These are phyloP conservation scores for Euwallacea similis DNA, from an alignment of 1,140 invertebrate genomes.

Conservation along the genomic window DNA sequence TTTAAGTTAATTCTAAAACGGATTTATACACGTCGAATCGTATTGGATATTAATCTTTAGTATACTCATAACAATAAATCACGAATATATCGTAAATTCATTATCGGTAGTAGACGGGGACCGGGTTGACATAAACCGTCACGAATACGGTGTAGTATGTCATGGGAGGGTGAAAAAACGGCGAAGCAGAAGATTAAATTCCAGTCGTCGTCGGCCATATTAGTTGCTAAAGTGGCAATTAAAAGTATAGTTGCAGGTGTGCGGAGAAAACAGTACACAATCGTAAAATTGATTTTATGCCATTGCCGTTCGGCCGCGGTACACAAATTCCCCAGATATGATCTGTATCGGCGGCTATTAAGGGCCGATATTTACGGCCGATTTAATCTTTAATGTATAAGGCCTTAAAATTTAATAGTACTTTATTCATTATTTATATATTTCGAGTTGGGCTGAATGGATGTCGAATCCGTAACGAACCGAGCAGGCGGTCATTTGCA, in stretches of 20 bases:
- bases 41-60: conserved; percentile 7
- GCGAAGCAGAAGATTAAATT: conserved; percentile 36
- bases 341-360: conserved; percentile 44
- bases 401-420: conserved; percentile 48
- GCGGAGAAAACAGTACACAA: conserved; percentile 40
- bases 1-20: background rate
- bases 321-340: conserved; percentile 49
- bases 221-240: conserved; percentile 46
- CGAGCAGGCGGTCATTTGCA: conserved; percentile 23
- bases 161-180: conserved; percentile 20
- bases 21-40: background rate
- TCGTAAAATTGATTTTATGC: conserved; percentile 49
- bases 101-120: conserved; percentile 13
- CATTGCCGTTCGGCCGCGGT: conserved; percentile 39
- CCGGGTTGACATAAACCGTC: conserved; percentile 23
- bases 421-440: conserved; percentile 44
- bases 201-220: conserved; percentile 34
- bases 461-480: conserved; percentile 35
- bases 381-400: conserved; percentile 49
- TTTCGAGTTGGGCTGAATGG: conserved; percentile 25
- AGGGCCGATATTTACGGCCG: conserved; percentile 43
- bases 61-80: conserved; percentile 20
- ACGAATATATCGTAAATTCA: conserved; percentile 22
- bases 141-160: conserved; percentile 33
- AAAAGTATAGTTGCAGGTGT: conserved; percentile 49